Evolutionary conservation across 2,797 vertebrate species (phyloP).

Genomic region (Etheostoma perlongum): DNA sequence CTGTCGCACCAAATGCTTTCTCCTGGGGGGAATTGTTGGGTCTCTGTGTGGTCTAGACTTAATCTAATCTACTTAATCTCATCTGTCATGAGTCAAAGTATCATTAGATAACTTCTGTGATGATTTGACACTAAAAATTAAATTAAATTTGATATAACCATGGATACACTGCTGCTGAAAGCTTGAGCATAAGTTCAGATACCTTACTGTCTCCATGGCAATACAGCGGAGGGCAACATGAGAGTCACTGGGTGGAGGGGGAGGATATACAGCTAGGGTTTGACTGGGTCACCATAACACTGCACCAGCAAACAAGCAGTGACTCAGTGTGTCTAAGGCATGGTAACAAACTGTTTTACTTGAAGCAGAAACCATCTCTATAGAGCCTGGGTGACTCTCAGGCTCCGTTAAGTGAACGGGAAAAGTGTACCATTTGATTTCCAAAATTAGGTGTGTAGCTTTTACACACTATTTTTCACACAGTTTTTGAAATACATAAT

Average conservation of each 20-base stretch:
- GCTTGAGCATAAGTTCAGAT: conserved; percentile 24
- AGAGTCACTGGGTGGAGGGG: conserved; percentile 21
- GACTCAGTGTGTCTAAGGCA: conserved; percentile 55
- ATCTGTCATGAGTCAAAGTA: too few species aligned
- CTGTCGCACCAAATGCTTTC: too few species aligned
- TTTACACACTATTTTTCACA: not conserved
- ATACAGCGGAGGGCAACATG: conserved; percentile 18
- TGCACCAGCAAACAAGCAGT: conserved; percentile 53
- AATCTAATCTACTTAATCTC: too few species aligned
- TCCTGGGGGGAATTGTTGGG: too few species aligned
- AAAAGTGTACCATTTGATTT: not conserved
- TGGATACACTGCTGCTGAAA: conserved; percentile 19
- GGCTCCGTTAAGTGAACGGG: not conserved
- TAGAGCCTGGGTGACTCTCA: not conserved
- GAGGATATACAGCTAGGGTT: not conserved
- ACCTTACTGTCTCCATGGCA: conserved; percentile 36
- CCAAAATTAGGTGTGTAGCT: not conserved
- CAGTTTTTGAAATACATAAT: not conserved
- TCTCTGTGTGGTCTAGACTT: too few species aligned
- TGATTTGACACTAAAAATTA: too few species aligned
- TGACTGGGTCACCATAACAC: conserved; percentile 54
- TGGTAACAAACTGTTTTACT: conserved; percentile 33
- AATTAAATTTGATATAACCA: conserved; percentile 12
- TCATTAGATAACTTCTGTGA: too few species aligned
- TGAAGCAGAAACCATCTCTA: not conserved